Percentiles rank a stretch among this genome's conserved stretches.
Evolutionary conservation across 2,888 invertebrate genomes (phyloP).

Genomic region (Tipula unca): DNA sequence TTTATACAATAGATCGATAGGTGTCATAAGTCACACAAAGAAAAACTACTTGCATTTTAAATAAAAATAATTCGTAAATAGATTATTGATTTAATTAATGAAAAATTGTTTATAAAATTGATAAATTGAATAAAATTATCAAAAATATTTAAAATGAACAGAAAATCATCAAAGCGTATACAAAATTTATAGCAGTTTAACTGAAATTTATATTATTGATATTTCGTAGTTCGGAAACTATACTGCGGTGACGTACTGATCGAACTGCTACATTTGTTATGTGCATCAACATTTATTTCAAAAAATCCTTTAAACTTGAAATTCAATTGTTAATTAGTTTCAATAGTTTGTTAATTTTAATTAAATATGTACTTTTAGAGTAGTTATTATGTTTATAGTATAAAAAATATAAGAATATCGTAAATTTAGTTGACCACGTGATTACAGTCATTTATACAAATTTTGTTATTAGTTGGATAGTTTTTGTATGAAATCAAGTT

Average conservation of each 20-base stretch:
- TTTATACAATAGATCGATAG: background rate
- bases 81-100: background rate
- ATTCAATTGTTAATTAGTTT: background rate
- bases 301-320: background rate
- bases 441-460: background rate
- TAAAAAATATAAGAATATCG: background rate
- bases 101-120: background rate
- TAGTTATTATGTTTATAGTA: background rate
- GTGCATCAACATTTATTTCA: background rate
- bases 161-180: background rate
- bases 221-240: background rate
- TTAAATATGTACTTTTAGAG: background rate
- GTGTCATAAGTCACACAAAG: background rate
- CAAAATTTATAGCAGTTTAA: background rate
- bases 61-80: background rate
- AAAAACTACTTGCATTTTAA: background rate
- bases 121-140: background rate
- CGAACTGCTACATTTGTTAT: background rate
- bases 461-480: background rate
- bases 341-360: background rate
- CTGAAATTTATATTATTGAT: background rate
- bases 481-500: background rate
- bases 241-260: background rate
- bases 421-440: background rate
- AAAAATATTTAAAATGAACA: background rate